Percentiles rank a stretch among this genome's conserved stretches.
Evolutionary conservation across 2,888 invertebrate genomes (phyloP).

Genomic region (Caenorhabditis sulstoni): DNA sequence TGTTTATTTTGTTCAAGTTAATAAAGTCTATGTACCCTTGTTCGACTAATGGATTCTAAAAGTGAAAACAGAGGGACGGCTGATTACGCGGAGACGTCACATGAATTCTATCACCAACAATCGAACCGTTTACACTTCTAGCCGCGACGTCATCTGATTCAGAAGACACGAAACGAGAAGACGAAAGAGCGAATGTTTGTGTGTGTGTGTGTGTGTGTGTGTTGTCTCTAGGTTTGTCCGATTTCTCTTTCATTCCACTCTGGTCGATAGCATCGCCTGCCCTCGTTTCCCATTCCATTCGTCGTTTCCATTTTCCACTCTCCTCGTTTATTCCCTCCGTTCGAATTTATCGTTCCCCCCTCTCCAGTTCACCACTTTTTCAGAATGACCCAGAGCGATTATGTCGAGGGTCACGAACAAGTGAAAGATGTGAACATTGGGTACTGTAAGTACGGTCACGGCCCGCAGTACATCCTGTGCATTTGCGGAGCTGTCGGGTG

Average conservation of each 20-base stretch:
- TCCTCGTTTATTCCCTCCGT: background rate
- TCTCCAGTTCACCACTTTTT: background rate
- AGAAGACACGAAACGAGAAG: background rate
- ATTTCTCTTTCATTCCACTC: conserved; percentile 12
- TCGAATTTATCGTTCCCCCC: background rate
- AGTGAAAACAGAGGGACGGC: too few relatives aligned
- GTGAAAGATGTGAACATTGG: conserved; percentile 68
- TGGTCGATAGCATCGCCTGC: conserved; percentile 1
- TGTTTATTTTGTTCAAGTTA: too few relatives aligned
- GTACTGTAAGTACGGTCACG: conserved; percentile 68
- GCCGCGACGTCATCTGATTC: background rate
- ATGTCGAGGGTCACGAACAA: conserved; percentile 49
- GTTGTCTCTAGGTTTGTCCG: conserved; percentile 19
- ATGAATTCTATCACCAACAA: too few relatives aligned
- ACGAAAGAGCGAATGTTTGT: conserved; percentile 5
- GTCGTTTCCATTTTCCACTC: too few relatives aligned
- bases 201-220: conserved; percentile 5
- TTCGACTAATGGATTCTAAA: too few relatives aligned
- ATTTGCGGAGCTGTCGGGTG: conserved; percentile 73
- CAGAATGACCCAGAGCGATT: conserved; percentile 40
- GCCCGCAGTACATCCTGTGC: conserved; percentile 66
- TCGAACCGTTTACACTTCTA: conserved; percentile 1
- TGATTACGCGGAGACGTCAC: too few relatives aligned
- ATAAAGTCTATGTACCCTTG: too few relatives aligned
- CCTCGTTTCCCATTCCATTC: background rate